Conservation (phyloP, 2,888 invertebrate species). For the Platycheirus rosarum region DNA sequence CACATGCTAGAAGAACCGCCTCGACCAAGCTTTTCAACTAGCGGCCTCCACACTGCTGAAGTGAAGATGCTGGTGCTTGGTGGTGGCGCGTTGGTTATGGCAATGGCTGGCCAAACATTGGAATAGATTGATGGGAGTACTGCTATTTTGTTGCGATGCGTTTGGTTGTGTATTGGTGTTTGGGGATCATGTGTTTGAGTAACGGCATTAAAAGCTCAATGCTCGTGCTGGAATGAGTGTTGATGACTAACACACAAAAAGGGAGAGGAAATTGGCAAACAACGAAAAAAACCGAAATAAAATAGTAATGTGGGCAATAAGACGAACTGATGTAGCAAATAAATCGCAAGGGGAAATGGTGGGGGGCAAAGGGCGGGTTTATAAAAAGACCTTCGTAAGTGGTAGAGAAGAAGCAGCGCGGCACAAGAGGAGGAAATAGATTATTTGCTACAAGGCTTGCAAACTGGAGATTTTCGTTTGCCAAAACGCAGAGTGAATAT, state of each 20-base stretch:
- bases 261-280: constrained; percentile 56
- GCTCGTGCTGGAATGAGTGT: constrained; percentile 20
- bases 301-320: constrained; percentile 70
- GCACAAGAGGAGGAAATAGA: constrained; percentile 61
- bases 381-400: constrained; percentile 40
- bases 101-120: constrained; percentile 52
- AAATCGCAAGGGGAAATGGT: constrained; percentile 3
- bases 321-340: constrained; percentile 56
- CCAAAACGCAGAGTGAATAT: constrained; percentile 26
- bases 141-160: constrained; percentile 58
- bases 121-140: constrained; percentile 49
- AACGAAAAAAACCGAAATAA: constrained; percentile 43
- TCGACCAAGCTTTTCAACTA: constrained; percentile 14
- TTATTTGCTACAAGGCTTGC: constrained; percentile 64
- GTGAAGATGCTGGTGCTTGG: constrained; percentile 35
- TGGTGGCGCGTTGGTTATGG: constrained; percentile 30
- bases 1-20: constrained; percentile 12
- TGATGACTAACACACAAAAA: constrained; percentile 30
- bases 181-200: constrained; percentile 63
- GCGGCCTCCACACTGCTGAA: constrained; percentile 1
- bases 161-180: constrained; percentile 34
- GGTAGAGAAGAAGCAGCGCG: constrained; percentile 36
- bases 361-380: background rate
- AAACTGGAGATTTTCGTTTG: constrained; percentile 54
- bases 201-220: constrained; percentile 72